These are phyloP conservation scores for Arbacia lixula DNA, from an alignment of 53 echinoderm and acorn worm species.

Conservation along the genomic window DNA sequence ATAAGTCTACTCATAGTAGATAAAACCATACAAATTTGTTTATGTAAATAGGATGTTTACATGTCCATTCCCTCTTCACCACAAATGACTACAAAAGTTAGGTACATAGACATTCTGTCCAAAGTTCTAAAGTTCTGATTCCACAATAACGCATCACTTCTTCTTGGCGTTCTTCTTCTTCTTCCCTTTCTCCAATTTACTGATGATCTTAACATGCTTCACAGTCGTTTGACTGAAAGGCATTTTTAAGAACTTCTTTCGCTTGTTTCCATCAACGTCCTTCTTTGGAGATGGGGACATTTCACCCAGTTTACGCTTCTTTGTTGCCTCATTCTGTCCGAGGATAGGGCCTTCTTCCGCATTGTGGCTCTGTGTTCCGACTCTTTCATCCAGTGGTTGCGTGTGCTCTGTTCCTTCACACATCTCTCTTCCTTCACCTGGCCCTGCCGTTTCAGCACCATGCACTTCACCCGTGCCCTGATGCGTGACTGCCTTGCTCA, in stretches of 20 bases:
- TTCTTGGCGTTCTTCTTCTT: slow-evolving; percentile 62
- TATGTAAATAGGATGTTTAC: too few species aligned
- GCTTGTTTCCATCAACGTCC: not conserved
- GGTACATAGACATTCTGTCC: too few species aligned
- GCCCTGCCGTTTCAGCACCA: not conserved
- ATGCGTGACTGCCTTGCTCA: too few species aligned
- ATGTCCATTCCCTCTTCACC: too few species aligned
- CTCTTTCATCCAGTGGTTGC: not conserved
- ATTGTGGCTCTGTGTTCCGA: not conserved
- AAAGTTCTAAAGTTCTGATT: too few species aligned
- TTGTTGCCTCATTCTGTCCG: not conserved
- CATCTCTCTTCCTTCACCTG: not conserved
- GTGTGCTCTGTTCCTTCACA: not conserved
- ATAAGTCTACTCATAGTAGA: too few species aligned
- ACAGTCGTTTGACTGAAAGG: slow-evolving; percentile 1
- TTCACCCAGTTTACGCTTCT: slow-evolving; percentile 10
- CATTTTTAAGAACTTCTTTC: slow-evolving; percentile 18
- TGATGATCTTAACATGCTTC: slow-evolving; percentile 62
- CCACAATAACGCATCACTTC: slow-evolving; percentile 14
- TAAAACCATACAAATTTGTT: too few species aligned
- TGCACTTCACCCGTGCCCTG: too few species aligned
- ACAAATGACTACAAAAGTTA: too few species aligned
- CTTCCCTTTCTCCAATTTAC: slow-evolving; percentile 61
- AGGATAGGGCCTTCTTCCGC: not conserved
- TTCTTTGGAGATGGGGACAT: not conserved